Evolutionary conservation across 2,797 vertebrate species (phyloP), one percentile per base, ranked within the genome.

Genomic region (Eidolon dupreanum): DNA sequence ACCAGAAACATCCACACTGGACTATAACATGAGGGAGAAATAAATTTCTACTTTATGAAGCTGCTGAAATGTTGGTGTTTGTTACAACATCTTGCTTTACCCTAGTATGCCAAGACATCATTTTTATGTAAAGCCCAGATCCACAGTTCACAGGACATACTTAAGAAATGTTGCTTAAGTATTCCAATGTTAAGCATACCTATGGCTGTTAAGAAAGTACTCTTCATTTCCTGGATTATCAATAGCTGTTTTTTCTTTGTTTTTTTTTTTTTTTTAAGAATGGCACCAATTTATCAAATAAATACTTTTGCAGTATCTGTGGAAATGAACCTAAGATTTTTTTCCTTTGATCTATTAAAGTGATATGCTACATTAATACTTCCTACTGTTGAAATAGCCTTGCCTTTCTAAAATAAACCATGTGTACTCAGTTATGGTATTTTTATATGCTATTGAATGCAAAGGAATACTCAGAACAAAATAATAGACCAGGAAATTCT

Each of bases 401-500:
- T 41, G 28, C 3, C 59, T 86, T 70, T 82, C 82, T 96, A 90
- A 92, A 92, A 88, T 63, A 96, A 94, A 85, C 43, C 19, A 28
- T 63, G 68, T 73, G 51, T 78, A 85, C 10, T 46, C 85, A 2
- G 9, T 75, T 61, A 51, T 38, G 59, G 38, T 66, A 83, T 61
- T 78, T 90, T 31, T 77, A 81, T 63, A 93, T 77, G 22, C 28
- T 95, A 11, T 3, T 71, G 26, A 95, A 88, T 65, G n/a, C 71
- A 86, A 88, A 83, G 46, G 31, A 77, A 91, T 91, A 93, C 66
- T 28, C 43, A 74, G 13, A 96, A 90, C 16, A 88, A 92, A 95
- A 88, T 70, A 93, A 86, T 41, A 88, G 8, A 94, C 12, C 61
- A 36, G 20, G 13, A 33, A 88, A 90, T 91, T 95, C 65, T 93